These are phyloP conservation scores for Alligator mississippiensis DNA, from an alignment of 2,113 vertebrate genomes.

Conservation along the genomic window DNA sequence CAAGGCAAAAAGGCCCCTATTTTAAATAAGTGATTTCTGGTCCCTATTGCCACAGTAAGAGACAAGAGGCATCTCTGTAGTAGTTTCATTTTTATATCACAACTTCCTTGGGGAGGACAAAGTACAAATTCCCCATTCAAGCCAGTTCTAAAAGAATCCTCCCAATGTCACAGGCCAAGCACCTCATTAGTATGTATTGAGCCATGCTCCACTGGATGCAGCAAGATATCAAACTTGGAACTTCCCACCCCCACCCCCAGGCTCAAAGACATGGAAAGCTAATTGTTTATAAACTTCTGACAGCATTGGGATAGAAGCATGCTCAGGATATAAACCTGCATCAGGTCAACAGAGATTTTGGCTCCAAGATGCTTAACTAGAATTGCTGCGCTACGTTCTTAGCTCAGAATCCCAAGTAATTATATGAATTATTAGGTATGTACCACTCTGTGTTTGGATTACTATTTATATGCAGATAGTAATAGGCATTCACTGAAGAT, in stretches of 20 bases:
- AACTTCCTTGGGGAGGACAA: neutral
- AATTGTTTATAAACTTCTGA: neutral
- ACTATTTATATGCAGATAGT: neutral
- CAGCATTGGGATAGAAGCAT: neutral
- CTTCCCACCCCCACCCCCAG: no score
- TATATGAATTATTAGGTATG: neutral
- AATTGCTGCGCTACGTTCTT: neutral
- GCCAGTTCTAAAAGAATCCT: neutral
- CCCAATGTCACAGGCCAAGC: neutral
- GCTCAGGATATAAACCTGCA: neutral
- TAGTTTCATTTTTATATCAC: neutral
- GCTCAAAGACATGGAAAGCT: neutral
- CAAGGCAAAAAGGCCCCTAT: neutral
- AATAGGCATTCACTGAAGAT: constrained; percentile 2
- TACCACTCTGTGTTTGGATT: neutral
- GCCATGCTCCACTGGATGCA: neutral
- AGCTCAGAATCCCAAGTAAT: neutral
- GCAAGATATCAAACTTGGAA: neutral
- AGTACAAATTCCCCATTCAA: neutral
- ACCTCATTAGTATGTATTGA: neutral
- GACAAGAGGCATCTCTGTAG: neutral
- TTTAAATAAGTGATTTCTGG: neutral
- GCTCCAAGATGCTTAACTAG: neutral
- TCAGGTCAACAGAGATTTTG: neutral
- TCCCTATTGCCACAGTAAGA: neutral